These are phyloP conservation scores for Hirundo rustica DNA, from an alignment of 2,797 vertebrate genomes.

Conservation along the genomic window DNA sequence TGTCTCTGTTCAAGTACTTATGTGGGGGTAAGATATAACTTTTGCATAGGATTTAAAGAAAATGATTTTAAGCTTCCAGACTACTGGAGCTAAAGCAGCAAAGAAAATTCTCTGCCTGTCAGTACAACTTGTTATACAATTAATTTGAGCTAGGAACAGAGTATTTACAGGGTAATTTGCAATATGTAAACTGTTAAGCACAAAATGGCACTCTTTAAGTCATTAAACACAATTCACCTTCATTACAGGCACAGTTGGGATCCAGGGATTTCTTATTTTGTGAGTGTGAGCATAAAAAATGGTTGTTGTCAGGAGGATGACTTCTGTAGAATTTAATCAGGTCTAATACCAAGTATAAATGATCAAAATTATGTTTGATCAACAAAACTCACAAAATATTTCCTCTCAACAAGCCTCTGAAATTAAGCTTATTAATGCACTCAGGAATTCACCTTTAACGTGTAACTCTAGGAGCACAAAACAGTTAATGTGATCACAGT, in stretches of 20 bases:
- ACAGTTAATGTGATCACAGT: conserved; percentile 44
- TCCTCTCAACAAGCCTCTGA: not conserved
- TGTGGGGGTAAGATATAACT: not conserved
- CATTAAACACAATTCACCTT: conserved; percentile 66
- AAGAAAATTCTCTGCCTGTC: not conserved
- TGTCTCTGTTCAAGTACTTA: not conserved
- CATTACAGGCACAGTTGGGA: conserved; percentile 62
- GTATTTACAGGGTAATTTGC: conserved; percentile 59
- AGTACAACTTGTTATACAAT: conserved; percentile 45
- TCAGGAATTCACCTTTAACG: conserved; percentile 45
- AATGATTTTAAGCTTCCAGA: not conserved
- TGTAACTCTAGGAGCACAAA: conserved; percentile 35
- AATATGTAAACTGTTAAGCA: conserved; percentile 58
- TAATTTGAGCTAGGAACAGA: conserved; percentile 55
- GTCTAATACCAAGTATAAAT: conserved; percentile 18
- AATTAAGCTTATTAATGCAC: conserved; percentile 22
- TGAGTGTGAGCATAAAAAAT: not conserved
- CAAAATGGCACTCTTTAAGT: conserved; percentile 53
- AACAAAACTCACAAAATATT: conserved; percentile 24
- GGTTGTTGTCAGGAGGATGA: conserved; percentile 16
- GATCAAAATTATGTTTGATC: conserved; percentile 44
- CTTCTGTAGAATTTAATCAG: conserved; percentile 35
- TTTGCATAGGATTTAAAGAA: not conserved
- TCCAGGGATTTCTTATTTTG: conserved; percentile 25
- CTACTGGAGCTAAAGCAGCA: not conserved